Base-by-base conservation (phyloP, 1,140 invertebrate genomes). In the Tetramorium alpestre region DNA sequence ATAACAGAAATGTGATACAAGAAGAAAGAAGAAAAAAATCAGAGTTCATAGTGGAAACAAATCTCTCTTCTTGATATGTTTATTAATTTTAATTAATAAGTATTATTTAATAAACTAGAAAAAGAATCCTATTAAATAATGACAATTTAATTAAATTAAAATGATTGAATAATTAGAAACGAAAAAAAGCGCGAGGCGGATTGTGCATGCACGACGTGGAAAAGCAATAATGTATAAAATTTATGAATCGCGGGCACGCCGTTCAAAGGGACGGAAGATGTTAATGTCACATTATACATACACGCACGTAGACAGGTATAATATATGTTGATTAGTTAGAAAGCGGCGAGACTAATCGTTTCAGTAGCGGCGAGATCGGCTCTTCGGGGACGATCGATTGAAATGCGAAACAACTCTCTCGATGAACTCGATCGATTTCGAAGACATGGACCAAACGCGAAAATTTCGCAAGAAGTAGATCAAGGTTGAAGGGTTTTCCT, bases 221-320 rank as follows among this genome's bases (percentile, higher is more conserved):
- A 94, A 95, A 95, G 94, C 95, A 95, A 95, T 95, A 95, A 95
- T 95, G 94, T 95, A 94, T 92, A 92, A 94, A 95, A 92, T 95
- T 94, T 94, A 94, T 89, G 94, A 93, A 94, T 92, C 91, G 88
- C 90, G 91, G 91, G 91, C 93, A 93, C 86, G 89, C 90, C 91
- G 92, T 89, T 91, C 91, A 91, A 85, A 86, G 78, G 75, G 87
- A 92, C 91, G 91, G 91, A 89, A 86, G 91, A 91, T 93, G 90
- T 93, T 92, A 93, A 94, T 92, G 90, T 94, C 92, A 92, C 89
- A 88, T 91, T 91, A 92, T 90, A 91, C 75, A 91, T 91, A 90
- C 84, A 89, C 72, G 87, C 77, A 87, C 73, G 67, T 92, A 87
- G 80, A n/a, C 56, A 80, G 41, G 51, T 80, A 84, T 70, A 87